These are phyloP conservation scores for Myotis planiceps DNA, from an alignment of 2,797 vertebrate species.

Conservation along the genomic window DNA sequence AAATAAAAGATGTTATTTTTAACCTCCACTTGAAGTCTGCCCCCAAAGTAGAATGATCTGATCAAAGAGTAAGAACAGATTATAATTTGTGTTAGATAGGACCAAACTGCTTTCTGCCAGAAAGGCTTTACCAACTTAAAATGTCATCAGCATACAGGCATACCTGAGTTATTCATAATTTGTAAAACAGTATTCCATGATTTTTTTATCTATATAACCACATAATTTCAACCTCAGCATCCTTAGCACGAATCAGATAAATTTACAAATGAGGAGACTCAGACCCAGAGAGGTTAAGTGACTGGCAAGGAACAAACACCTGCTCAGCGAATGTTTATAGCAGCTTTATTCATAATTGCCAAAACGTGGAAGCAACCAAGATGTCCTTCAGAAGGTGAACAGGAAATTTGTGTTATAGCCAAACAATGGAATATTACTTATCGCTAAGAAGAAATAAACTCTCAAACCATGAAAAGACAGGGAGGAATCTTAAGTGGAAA, in stretches of 20 bases:
- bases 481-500: neutral
- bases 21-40: neutral
- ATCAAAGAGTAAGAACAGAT: neutral
- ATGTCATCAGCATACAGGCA: neutral
- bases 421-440: neutral
- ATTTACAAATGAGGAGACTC: neutral
- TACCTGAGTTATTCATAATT: neutral
- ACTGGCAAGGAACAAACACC: neutral
- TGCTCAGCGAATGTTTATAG: neutral
- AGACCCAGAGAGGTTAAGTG: neutral
- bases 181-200: neutral
- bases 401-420: neutral
- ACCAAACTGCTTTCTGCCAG: neutral
- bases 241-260: neutral
- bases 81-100: neutral
- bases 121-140: neutral
- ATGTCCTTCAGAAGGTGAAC: neutral
- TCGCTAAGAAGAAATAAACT: neutral
- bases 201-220: neutral
- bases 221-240: slow-evolving; percentile 1
- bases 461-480: neutral
- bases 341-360: neutral
- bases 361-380: neutral
- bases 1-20: slow-evolving; percentile 2
- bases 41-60: neutral